Evolutionary conservation across 2,113 vertebrate species (phyloP).

Genomic region (Pterocles orientalis): DNA sequence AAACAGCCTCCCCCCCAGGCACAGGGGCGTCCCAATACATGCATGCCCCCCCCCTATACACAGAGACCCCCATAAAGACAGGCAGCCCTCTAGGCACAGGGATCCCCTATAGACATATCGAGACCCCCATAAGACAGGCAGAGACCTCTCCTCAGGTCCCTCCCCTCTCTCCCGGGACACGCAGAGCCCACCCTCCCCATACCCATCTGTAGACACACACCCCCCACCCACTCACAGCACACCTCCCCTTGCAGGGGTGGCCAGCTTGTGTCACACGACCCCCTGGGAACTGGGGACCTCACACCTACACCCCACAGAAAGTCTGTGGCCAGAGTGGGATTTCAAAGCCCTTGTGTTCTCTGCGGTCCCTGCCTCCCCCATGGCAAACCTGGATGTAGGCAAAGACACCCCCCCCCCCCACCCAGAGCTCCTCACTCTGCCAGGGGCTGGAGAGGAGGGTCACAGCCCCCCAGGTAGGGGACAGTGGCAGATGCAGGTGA

Average conservation of each 20-base stretch:
- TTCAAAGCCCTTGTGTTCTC: background rate
- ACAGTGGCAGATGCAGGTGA: background rate
- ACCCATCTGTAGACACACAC: background rate
- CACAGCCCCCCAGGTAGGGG: background rate
- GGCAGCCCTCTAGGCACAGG: background rate
- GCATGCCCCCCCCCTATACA: too few species aligned
- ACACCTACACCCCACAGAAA: background rate
- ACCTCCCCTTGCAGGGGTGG: background rate
- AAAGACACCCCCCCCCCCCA: too few species aligned
- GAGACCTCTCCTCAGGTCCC: background rate
- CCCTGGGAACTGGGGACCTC: background rate
- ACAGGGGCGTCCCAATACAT: accelerated
- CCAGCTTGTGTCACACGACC: background rate
- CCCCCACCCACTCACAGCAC: too few species aligned
- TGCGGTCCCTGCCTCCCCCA: accelerated
- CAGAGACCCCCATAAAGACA: too few species aligned
- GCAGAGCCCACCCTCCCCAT: background rate
- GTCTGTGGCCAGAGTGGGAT: background rate
- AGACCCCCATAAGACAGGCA: background rate
- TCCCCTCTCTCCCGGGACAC: background rate
- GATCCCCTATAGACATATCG: accelerated
- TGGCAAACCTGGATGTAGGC: background rate
- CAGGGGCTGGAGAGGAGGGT: background rate
- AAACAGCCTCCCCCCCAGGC: background rate
- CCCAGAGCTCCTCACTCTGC: too few species aligned